Base-by-base conservation (phyloP, 35 echinoderm and acorn worm genomes). In the Eucidaris tribuloides region DNA sequence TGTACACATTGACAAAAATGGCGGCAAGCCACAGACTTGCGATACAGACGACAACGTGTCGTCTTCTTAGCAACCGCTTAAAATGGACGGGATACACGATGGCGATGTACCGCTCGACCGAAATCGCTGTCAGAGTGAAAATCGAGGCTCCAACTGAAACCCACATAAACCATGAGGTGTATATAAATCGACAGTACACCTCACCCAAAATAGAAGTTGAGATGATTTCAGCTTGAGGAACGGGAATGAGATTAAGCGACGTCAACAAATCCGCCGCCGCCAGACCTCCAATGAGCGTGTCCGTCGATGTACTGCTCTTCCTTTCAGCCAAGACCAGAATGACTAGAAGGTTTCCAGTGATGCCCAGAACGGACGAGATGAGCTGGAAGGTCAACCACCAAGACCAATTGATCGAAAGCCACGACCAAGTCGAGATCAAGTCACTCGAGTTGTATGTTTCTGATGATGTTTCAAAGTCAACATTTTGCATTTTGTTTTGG, bases 181-280 rank as follows among this genome's bases (percentile, higher is more conserved):
- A 87, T 2, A 92, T 27, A 22, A 87, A 35, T 41, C 78, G 71
- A 45, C 90, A 92, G 40, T 92, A 92, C 22, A 87, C 18, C 35
- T 74, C 45, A 2, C 90, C 90, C 19, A 82, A 22, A 9, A 37
- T 14, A 19, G 28, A 42, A 20, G 55, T 33, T 6, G 84, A 74
- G 1, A 87, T 79, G 56, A 30, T 37, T 23, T 23, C 23, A 9
- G 50, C 29, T 15, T n/a, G n/a, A 19, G 90, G 90, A 3, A 81
- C 0, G 3, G 90, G 90, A 32, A 92, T 92, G 22, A 87, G 80
- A 34, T 42, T 37, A 0, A 86, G 29, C 18, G 90, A 92, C 0
- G 83, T 82, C 4, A 92, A 44, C 28, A 92, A 58, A 82, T 92
- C 90, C 7, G 90, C 90, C 34, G 70, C 90, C 2, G 90, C 90